A percentile compares a stretch with the other conserved stretches of the same genome.
These are phyloP conservation scores for Stomatorhinus ivindoensis DNA, from an alignment of 2,113 vertebrate species.

Conservation along the genomic window DNA sequence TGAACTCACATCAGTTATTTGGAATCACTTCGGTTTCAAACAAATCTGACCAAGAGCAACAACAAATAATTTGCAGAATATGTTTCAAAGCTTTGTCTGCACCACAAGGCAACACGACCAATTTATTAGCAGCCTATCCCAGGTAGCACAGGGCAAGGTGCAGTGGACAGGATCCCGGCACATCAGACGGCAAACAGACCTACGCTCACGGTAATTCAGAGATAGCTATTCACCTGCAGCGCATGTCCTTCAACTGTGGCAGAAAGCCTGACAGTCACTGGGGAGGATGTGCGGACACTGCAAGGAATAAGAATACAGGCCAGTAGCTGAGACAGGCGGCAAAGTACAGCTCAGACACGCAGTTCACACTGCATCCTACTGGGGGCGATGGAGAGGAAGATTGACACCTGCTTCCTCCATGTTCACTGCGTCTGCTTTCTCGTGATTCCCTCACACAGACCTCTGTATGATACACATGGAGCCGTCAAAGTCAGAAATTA, in stretches of 20 bases:
- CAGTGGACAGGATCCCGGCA: not conserved
- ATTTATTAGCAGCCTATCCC: not conserved
- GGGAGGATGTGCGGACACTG: not conserved
- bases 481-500: not conserved
- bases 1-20: too few relatives aligned
- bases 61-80: too few relatives aligned
- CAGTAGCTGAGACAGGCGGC: not conserved
- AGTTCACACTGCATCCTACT: not conserved
- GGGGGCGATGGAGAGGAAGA: not conserved
- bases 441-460: not conserved
- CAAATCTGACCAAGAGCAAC: too few relatives aligned
- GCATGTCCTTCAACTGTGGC: not conserved
- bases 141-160: not conserved
- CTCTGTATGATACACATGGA: not conserved
- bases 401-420: not conserved
- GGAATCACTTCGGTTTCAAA: too few relatives aligned
- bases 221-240: not conserved
- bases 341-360: not conserved
- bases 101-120: too few relatives aligned
- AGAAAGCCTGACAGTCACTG: not conserved
- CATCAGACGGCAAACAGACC: not conserved
- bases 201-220: not conserved
- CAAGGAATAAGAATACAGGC: not conserved
- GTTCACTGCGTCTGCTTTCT: not conserved
- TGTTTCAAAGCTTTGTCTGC: too few relatives aligned